A percentile compares a stretch with the other conserved stretches of the same genome.
These are phyloP conservation scores for Pediacus dermestoides DNA, from an alignment of 2,888 invertebrate species.

Conservation along the genomic window DNA sequence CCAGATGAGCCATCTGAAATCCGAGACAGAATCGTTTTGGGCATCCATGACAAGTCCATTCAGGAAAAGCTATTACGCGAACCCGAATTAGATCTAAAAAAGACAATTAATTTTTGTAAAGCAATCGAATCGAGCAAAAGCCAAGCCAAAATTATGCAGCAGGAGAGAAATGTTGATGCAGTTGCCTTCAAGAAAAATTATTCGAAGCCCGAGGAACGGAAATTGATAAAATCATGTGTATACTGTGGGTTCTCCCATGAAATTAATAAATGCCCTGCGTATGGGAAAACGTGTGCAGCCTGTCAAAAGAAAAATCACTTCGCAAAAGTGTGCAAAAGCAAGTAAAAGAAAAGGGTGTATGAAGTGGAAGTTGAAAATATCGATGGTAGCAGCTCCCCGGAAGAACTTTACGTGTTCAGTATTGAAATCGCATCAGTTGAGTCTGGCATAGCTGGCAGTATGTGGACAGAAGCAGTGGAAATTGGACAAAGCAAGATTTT, in stretches of 20 bases:
- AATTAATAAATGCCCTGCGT: slow-evolving; percentile 7
- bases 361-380: no score
- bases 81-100: slow-evolving; percentile 22
- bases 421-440: no score
- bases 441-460: no score
- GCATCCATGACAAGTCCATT: slow-evolving; percentile 22
- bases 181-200: not conserved
- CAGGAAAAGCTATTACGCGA: slow-evolving; percentile 27
- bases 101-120: slow-evolving; percentile 25
- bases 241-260: not conserved
- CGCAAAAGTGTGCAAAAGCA: slow-evolving; percentile 1
- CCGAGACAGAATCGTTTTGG: slow-evolving; percentile 30
- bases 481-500: not conserved
- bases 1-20: slow-evolving; percentile 28
- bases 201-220: no score
- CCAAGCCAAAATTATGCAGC: slow-evolving; percentile 24
- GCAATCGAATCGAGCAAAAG: slow-evolving; percentile 23
- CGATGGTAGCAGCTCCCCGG: no score
- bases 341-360: not conserved
- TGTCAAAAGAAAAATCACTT: slow-evolving; percentile 9
- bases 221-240: not conserved
- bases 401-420: no score
- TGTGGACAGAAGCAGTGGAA: not conserved
- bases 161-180: slow-evolving; percentile 6
- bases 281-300: slow-evolving; percentile 7